Evolutionary conservation across 2,888 invertebrate species (phyloP), one percentile per base, ranked within the genome.

Genomic region (Drosophila pegasa): DNA sequence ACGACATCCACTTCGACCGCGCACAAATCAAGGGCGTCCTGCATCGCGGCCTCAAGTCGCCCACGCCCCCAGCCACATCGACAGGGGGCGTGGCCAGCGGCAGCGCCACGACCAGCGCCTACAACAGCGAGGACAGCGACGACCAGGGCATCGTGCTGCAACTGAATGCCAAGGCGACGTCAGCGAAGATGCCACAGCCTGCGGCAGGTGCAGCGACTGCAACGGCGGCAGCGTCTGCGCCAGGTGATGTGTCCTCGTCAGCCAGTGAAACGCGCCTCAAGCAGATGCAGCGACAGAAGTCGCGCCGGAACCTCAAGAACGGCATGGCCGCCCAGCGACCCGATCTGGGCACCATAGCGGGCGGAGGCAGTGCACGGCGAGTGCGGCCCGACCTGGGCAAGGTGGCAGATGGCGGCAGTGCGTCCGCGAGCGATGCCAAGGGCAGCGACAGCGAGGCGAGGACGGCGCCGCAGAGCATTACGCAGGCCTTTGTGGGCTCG

Each of bases 401-500:
- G 41, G 90, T 90, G 3, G 58, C 78, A 1, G 75, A 75, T 27
- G 71, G 48, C 51, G 60, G 37, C 50, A 29, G 25, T 94, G 18
- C 47, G 20, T 9, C 41, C 20, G 5, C 20, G 2, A 3, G 27
- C 10, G 55, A 47, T 12, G 57, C 10, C 8, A 61, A 40, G 38
- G 27, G 37, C 51, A 57, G n/a, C 52, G 54, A 51, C 33, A 38
- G 20, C 40, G 56, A 90, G 3, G 87, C 90, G 90, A 72, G 89
- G 52, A 88, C 90, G 29, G 89, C 90, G 33, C 84, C 78, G 4
- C 91, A 90, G 71, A 91, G 80, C 76, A 88, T 78, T 43, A 90
- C 93, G 51, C 93, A 93, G 71, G 92, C 93, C 7, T 93, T 95
- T 54, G 93, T 97, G 35, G 97, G 97, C 62, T 96, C 96, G 45